A percentile compares a stretch with the other conserved stretches of the same genome.
Conservation (phyloP, 2,113 vertebrate genomes). For the Solea solea region DNA sequence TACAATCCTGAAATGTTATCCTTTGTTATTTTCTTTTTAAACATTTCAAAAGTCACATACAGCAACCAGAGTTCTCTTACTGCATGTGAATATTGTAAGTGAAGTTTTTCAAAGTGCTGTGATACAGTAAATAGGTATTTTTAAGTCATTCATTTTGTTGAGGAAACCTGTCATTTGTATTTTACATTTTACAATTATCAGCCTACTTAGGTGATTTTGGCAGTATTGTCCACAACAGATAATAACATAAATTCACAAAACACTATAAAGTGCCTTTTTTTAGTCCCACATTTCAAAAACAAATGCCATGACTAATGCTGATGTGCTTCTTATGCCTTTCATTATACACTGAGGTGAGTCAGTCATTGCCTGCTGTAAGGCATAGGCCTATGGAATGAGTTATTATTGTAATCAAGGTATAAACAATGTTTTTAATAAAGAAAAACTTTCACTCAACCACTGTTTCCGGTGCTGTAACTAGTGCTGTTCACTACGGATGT, state of each 20-base stretch:
- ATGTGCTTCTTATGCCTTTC: constrained; percentile 46
- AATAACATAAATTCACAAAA: constrained; percentile 38
- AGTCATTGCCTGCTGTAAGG: constrained; percentile 41
- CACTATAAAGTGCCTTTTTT: constrained; percentile 77
- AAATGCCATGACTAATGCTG: constrained; percentile 32
- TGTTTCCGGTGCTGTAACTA: constrained; percentile 20
- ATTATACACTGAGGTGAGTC: constrained; percentile 40
- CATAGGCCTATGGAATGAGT: constrained; percentile 21
- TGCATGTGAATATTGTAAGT: constrained; percentile 34
- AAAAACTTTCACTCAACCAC: constrained; percentile 14
- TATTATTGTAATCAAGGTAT: constrained; percentile 43
- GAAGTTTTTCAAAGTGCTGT: constrained; percentile 10
- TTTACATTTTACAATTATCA: constrained; percentile 1
- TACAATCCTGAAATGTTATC: constrained; percentile 21
- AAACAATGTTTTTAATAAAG: constrained; percentile 60
- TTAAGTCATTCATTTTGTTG: not conserved
- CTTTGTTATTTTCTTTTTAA: not conserved
- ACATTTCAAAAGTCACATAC: not conserved
- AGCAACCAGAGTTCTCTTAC: constrained; percentile 13
- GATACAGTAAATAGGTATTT: not conserved
- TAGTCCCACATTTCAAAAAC: constrained; percentile 50
- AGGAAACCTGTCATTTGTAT: not conserved
- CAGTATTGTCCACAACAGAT: constrained; percentile 13
- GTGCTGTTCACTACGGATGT: no score
- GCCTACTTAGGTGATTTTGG: constrained; percentile 5